Evolutionary conservation across 2,113 vertebrate genomes (phyloP), one percentile per base, ranked within the genome.

Genomic region (Oreochromis niloticus): DNA sequence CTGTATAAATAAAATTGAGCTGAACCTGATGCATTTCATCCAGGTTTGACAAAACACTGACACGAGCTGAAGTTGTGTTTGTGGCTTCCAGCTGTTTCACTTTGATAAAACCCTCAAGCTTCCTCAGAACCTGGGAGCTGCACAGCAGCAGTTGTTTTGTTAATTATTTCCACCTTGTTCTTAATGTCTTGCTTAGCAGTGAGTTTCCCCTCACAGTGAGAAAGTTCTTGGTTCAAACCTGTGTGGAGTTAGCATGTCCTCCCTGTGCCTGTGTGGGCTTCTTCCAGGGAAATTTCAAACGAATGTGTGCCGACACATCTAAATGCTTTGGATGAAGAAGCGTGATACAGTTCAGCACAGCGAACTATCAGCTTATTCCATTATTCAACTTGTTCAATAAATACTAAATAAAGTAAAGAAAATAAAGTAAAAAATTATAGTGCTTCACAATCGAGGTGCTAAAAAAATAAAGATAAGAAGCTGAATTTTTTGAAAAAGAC

Each of bases 281-380:
- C 63, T 36, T 66, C 16, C 32, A 34, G 59, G 32, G 59, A 34
- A 11, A 59, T 61, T 61, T 32, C 57, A 9, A 59, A 59, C 14
- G 1, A 59, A 17, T 32, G 4, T 59, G 56, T 16, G 2, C 56
- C 1, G 14, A 59, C 7, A 6, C 0, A 0, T 59, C 4, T 59
- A 59, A 3, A 32, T 32, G 1, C 7, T 59, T 59, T 30, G 56
- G 27, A 0, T 30, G 56, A 59, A 59, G 56, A 59, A 27, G 7
- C 32, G 27, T 59, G 4, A 59, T 32, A 59, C 57, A 59, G 56
- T 0, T 5, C 27, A 32, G 7, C 56, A 32, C 56, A 9, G 14
- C 27, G 1, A 32, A 9, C 57, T 17, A 6, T 1, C 57, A 61
- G 27, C 57, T 61, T 32, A 17, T 59, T 32, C 57, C 57, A 4